These are phyloP conservation scores for Alosa alosa DNA, from an alignment of 2,113 vertebrate species.

Conservation along the genomic window DNA sequence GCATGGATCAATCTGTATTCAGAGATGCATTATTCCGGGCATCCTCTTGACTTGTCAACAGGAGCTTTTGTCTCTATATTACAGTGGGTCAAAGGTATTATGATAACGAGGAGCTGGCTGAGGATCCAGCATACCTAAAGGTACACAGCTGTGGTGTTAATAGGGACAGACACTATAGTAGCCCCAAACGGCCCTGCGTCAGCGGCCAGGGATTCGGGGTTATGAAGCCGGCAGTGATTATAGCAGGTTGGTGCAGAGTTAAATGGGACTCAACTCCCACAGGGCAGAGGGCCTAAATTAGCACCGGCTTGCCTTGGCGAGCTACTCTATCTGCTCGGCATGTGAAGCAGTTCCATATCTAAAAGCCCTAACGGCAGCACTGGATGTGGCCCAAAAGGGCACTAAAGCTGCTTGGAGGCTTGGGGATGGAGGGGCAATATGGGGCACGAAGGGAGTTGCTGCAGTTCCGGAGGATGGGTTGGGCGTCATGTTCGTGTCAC, in stretches of 20 bases:
- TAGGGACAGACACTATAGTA: background rate
- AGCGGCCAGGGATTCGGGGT: background rate
- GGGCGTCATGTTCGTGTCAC: background rate
- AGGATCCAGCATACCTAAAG: background rate
- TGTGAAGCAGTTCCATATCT: conserved; percentile 15
- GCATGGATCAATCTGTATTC: background rate
- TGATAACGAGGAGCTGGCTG: background rate
- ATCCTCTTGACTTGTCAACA: background rate
- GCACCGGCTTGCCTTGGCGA: background rate
- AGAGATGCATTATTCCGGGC: background rate
- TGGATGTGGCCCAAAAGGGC: background rate
- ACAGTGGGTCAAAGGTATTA: background rate
- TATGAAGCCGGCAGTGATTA: background rate
- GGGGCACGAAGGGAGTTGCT: background rate
- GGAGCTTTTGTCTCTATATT: background rate
- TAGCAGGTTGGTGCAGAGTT: background rate
- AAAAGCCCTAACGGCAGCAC: background rate
- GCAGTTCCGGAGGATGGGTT: background rate
- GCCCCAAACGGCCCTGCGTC: background rate
- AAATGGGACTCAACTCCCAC: background rate
- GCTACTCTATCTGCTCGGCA: conserved; percentile 27
- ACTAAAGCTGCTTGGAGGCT: background rate
- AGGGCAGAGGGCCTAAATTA: background rate
- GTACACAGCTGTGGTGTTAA: conserved; percentile 2
- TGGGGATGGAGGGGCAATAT: background rate